Base-by-base conservation (phyloP, 2,113 vertebrate genomes). In the Pontoporia blainvillei region DNA sequence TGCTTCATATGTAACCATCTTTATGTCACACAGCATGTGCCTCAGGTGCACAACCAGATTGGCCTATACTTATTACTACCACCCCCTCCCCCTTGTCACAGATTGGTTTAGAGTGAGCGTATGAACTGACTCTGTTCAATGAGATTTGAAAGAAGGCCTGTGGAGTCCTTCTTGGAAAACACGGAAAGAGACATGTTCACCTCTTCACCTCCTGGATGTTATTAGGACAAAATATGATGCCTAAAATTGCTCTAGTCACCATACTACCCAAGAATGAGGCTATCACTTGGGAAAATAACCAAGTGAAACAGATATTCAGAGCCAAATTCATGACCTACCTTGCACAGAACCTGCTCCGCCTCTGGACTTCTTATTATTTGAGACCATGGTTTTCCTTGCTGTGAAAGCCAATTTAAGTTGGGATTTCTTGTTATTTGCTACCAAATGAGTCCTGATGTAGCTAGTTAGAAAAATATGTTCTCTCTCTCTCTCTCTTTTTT, bases 41-140 rank as follows among this genome's bases (percentile, higher is more conserved):
- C 73, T 54, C 6, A 54, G 8, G 20, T 81, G 8, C 10, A 36
- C 36, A 84, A 15, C 2, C 41, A n/a, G 31, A 34, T 4, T 81
- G 15, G 17, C 39, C n/a, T 64, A 12, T 4, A 9, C 14, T 15
- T 34, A 4, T 61, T 2, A 5, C 10, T 9, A 6, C 0, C 12
- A 41, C 11, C 17, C 2, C 6, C 8, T 23, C 57, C n/a, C 2
- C 11, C 23, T 72, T 31, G 9, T 14, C 54, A 49, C 1, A 25
- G 8, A 27, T 5, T 39, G 59, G 8, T 13, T 59, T 64, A 44
- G 12, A 21, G 49, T 36, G 1, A 10, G 13, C 6, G 5, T 31
- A 34, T 4, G 9, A 52, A 15, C 18, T 21, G 29, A 84, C 4
- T 46, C 72, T 57, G 13, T 14, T 34, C 29, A 61, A 10, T 64